Evolutionary conservation across 2,888 invertebrate genomes (phyloP).

Genomic region (Thereva nobilitata): DNA sequence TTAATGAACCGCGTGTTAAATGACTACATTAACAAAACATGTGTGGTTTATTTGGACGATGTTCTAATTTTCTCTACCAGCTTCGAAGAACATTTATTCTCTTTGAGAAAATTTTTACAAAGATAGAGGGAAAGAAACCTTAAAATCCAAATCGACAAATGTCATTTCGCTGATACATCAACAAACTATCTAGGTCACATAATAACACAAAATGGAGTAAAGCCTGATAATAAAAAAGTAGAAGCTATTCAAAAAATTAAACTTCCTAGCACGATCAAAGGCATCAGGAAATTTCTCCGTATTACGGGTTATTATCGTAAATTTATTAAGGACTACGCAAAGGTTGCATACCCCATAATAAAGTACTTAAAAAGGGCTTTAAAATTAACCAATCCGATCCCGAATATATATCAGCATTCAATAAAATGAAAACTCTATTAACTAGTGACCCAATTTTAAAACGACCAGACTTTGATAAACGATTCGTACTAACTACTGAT

Average conservation of each 20-base stretch:
- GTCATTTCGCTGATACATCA: constrained; percentile 25
- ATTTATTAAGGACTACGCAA: constrained; percentile 26
- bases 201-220: constrained; percentile 46
- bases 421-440: too few species aligned
- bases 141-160: constrained; percentile 41
- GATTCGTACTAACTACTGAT: too few species aligned
- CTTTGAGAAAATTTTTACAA: constrained; percentile 29
- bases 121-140: constrained; percentile 30
- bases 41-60: constrained; percentile 36
- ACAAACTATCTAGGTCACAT: constrained; percentile 45
- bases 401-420: too few species aligned
- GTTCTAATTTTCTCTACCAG: constrained; percentile 43
- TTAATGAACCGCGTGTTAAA: too few species aligned
- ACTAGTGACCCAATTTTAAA: too few species aligned
- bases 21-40: too few species aligned
- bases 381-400: too few species aligned
- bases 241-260: constrained; percentile 35
- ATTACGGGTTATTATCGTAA: constrained; percentile 37
- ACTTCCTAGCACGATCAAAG: constrained; percentile 19
- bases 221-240: constrained; percentile 47
- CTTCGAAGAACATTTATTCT: constrained; percentile 40
- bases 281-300: constrained; percentile 35
- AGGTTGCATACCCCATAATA: too few species aligned
- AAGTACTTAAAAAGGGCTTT: too few species aligned
- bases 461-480: too few species aligned